Percentiles rank a stretch among this genome's conserved stretches.
phyloP scores from a whole-genome alignment of 2,888 invertebrate species.

The Heteropelma amictum region DNA sequence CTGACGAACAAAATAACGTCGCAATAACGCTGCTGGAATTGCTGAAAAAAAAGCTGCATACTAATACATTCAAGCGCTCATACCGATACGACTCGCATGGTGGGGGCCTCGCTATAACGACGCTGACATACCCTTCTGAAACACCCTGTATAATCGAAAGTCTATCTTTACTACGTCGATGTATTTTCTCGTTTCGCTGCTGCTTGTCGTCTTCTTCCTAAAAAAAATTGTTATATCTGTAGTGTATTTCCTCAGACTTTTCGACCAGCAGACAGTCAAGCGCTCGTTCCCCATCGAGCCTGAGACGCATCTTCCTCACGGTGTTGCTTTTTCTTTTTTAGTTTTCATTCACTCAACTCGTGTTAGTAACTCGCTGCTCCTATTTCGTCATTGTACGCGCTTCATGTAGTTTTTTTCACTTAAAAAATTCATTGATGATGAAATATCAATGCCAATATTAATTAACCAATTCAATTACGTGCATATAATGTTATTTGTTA shows the following conservation, averaged over 20 bases:
- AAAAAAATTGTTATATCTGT: neutral
- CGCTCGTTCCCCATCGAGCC: conserved; percentile 29
- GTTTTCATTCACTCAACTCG: neutral
- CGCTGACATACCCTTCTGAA: too few species aligned
- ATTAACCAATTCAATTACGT: neutral
- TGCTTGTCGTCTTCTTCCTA: conserved; percentile 8
- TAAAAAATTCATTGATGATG: too few species aligned
- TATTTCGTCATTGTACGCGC: neutral
- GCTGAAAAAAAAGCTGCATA: too few species aligned
- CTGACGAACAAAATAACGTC: too few species aligned
- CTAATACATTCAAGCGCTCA: too few species aligned
- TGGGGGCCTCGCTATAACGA: too few species aligned
- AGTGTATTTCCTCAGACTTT: conserved; percentile 17
- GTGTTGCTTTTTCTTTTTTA: neutral
- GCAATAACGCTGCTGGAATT: too few species aligned
- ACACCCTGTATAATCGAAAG: too few species aligned
- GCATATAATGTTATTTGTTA: neutral
- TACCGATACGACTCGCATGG: too few species aligned
- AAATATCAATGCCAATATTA: too few species aligned
- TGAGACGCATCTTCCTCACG: neutral
- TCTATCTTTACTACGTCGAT: too few species aligned
- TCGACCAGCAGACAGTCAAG: conserved; percentile 43
- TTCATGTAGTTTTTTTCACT: neutral
- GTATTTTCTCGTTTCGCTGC: too few species aligned
- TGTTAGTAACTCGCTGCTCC: neutral